Conservation (phyloP, 2,113 vertebrate genomes). For the Anthoscopus minutus region DNA sequence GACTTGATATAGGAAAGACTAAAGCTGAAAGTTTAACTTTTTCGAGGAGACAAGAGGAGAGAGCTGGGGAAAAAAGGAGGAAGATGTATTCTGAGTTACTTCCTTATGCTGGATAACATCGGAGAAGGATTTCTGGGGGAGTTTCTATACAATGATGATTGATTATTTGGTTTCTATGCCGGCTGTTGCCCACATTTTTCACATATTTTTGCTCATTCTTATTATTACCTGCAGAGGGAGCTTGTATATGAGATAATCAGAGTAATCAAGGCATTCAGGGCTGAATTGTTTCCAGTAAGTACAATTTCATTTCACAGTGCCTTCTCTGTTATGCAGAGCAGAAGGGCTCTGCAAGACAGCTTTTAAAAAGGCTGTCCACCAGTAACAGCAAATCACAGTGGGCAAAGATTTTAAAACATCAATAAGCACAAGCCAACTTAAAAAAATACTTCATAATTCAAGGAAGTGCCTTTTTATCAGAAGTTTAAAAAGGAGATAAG, state of each 20-base stretch:
- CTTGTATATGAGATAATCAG: constrained; percentile 73
- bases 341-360: constrained; percentile 10
- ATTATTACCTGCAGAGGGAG: constrained; percentile 78
- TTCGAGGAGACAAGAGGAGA: not conserved
- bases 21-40: not conserved
- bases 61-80: not conserved
- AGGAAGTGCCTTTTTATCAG: not conserved
- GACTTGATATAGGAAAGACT: not conserved
- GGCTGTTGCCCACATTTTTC: constrained; percentile 32
- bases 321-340: not conserved
- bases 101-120: constrained; percentile 1
- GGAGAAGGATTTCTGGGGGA: not conserved
- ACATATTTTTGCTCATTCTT: constrained; percentile 68
- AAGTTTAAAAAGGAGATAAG: not conserved
- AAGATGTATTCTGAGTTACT: not conserved
- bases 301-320: constrained; percentile 16
- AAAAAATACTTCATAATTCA: not conserved
- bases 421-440: not conserved
- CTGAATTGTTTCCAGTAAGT: constrained; percentile 57
- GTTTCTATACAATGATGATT: constrained; percentile 5
- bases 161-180: not conserved
- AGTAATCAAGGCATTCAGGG: constrained; percentile 61
- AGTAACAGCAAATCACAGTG: not conserved
- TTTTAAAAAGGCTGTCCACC: not conserved
- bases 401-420: not conserved